phyloP scores from a whole-genome alignment of 2,888 invertebrate genomes.

The Trichopria drosophilae region DNA sequence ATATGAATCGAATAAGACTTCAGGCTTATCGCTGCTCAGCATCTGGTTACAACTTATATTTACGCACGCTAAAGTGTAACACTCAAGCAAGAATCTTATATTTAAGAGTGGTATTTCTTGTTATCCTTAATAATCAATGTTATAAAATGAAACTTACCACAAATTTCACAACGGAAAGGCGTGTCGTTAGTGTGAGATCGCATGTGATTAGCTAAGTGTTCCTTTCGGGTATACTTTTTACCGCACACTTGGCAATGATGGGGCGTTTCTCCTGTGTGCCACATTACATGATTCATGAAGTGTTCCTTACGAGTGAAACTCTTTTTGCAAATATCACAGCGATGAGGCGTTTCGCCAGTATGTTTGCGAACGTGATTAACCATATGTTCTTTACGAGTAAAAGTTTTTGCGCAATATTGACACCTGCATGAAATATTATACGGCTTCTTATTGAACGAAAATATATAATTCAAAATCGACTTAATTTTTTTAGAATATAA shows the following conservation, averaged over 20 bases:
- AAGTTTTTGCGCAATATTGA: slow-evolving; percentile 75
- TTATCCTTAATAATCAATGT: too few relatives aligned
- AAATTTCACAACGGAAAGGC: slow-evolving; percentile 83
- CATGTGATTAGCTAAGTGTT: slow-evolving; percentile 86
- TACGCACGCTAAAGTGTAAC: too few relatives aligned
- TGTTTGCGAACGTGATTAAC: slow-evolving; percentile 77
- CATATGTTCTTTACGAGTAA: slow-evolving; percentile 78
- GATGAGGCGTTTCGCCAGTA: slow-evolving; percentile 76
- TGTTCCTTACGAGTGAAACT: slow-evolving; percentile 78
- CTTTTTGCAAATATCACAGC: slow-evolving; percentile 78
- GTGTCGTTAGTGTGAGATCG: slow-evolving; percentile 86
- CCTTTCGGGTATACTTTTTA: slow-evolving; percentile 86
- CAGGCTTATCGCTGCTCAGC: too few relatives aligned
- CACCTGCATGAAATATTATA: slow-evolving; percentile 59
- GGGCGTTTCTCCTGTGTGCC: slow-evolving; percentile 83
- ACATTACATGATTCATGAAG: slow-evolving; percentile 80
- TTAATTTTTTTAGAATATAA: slow-evolving; percentile 1
- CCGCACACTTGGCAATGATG: slow-evolving; percentile 86
- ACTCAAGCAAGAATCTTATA: too few relatives aligned
- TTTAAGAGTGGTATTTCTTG: neutral
- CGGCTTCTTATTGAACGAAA: neutral
- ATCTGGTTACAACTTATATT: too few relatives aligned
- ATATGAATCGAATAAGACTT: too few relatives aligned
- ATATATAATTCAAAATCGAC: neutral
- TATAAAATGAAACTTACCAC: slow-evolving; percentile 63